Conservation (phyloP, 2,888 invertebrate species). For the Isoperla grammatica region DNA sequence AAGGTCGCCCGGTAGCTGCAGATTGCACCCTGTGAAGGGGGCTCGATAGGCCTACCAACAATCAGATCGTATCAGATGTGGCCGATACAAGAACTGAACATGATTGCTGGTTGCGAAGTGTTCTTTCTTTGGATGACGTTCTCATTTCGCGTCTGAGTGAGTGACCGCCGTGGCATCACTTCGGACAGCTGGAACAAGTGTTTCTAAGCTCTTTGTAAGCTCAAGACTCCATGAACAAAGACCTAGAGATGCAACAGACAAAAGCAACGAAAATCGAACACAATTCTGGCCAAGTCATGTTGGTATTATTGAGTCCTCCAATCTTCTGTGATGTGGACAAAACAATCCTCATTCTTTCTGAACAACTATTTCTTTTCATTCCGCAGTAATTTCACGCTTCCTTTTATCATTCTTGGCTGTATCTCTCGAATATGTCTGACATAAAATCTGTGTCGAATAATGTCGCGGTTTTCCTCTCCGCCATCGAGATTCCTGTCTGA, state of each 20-base stretch:
- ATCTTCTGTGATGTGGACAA: constrained; percentile 23
- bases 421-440: background rate
- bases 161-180: constrained; percentile 10
- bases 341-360: constrained; percentile 11
- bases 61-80: background rate
- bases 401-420: background rate
- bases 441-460: too few relatives aligned
- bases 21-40: background rate
- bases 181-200: constrained; percentile 12
- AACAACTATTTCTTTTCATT: constrained; percentile 16
- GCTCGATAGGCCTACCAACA: background rate
- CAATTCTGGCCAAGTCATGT: constrained; percentile 27
- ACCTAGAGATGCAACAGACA: constrained; percentile 10
- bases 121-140: constrained; percentile 13
- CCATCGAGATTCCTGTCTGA: background rate
- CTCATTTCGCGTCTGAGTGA: constrained; percentile 7
- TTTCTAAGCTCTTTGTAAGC: constrained; percentile 7
- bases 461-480: too few relatives aligned
- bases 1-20: constrained; percentile 12
- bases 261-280: constrained; percentile 17
- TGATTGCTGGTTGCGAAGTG: constrained; percentile 6
- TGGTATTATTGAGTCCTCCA: constrained; percentile 25
- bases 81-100: constrained; percentile 3
- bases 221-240: constrained; percentile 11
- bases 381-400: constrained; percentile 15